phyloP scores from a whole-genome alignment of 2,888 invertebrate species.

The Tupiocoris notatus region DNA sequence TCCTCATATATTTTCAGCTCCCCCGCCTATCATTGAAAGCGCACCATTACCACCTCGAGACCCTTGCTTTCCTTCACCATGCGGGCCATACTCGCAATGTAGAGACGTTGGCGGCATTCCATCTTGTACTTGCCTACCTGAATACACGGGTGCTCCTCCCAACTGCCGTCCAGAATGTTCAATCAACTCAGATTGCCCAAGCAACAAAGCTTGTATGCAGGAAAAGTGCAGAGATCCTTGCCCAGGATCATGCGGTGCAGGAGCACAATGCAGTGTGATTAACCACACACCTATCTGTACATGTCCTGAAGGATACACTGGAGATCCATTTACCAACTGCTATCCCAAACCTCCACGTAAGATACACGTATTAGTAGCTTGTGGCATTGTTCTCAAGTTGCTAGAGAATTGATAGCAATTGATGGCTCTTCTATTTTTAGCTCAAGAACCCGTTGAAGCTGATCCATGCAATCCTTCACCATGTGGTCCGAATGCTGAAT shows the following conservation, averaged over 20 bases:
- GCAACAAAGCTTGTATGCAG: slow-evolving; percentile 69
- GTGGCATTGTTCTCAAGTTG: background rate
- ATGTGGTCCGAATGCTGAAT: slow-evolving; percentile 75
- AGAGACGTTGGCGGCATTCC: slow-evolving; percentile 74
- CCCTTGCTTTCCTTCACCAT: slow-evolving; percentile 83
- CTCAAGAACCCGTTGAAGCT: slow-evolving; percentile 34
- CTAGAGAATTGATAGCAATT: background rate
- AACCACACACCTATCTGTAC: slow-evolving; percentile 62
- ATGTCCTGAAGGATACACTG: slow-evolving; percentile 59
- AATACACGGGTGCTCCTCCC: slow-evolving; percentile 81
- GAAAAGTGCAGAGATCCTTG: slow-evolving; percentile 79
- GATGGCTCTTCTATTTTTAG: slow-evolving; percentile 6
- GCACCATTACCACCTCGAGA: slow-evolving; percentile 53
- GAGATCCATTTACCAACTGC: slow-evolving; percentile 61
- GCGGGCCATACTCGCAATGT: slow-evolving; percentile 80
- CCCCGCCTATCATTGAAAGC: slow-evolving; percentile 47
- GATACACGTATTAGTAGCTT: background rate
- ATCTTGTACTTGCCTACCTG: slow-evolving; percentile 75
- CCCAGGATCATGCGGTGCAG: slow-evolving; percentile 70
- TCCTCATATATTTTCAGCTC: slow-evolving; percentile 48
- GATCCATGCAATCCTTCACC: slow-evolving; percentile 69
- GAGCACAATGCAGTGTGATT: slow-evolving; percentile 66
- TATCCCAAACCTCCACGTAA: slow-evolving; percentile 50
- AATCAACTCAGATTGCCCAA: slow-evolving; percentile 78
- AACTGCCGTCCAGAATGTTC: slow-evolving; percentile 81